Base-by-base conservation (phyloP, 1,140 invertebrate species). In the Eufriesea mexicana region DNA sequence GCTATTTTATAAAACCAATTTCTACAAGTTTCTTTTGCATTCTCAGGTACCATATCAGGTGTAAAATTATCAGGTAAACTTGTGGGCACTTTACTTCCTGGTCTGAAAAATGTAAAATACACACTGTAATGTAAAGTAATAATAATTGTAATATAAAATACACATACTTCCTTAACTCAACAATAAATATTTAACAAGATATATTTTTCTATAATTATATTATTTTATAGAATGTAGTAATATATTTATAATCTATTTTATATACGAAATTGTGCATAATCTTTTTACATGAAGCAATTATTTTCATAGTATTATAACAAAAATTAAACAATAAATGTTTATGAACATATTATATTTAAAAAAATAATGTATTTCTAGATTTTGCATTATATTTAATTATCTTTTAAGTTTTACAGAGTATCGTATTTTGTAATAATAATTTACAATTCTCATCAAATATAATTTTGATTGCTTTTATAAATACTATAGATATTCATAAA, bases 1-100 rank as follows among this genome's bases (percentile, higher is more conserved):
- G 98, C 98, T 92, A 99, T 99, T 95, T 99, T 99, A 94, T 98
- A 99, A 94, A 99, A 99, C 99, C 99, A 99, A 95, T 99, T 99
- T 82, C 98, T 96, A 93, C 98, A 99, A 14, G 98, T 99, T 95
- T 99, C 99, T 93, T 98, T 98, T 0, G 98, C 98, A 82, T 96
- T 95, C 92, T 99, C 98, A 16, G 97, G 96, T 18, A 98, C 96
- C 95, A 97, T 96, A 84, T 97, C 96, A 4, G 96, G 95, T 68
- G 96, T 96, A 89, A 97, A 96, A 92, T 95, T 95, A 92, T 96
- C 96, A 61, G 96, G 96, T 80, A 97, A 92, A 84, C 94, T 94
- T 73, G 94, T 95, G 9, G 95, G 90, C 42, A 93, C 91, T 91
- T 94, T 95, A 79, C 91, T 95, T 28, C 94, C 95, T 45, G 94